Conservation (phyloP, 2,888 invertebrate genomes). For the Plebejus argus region DNA sequence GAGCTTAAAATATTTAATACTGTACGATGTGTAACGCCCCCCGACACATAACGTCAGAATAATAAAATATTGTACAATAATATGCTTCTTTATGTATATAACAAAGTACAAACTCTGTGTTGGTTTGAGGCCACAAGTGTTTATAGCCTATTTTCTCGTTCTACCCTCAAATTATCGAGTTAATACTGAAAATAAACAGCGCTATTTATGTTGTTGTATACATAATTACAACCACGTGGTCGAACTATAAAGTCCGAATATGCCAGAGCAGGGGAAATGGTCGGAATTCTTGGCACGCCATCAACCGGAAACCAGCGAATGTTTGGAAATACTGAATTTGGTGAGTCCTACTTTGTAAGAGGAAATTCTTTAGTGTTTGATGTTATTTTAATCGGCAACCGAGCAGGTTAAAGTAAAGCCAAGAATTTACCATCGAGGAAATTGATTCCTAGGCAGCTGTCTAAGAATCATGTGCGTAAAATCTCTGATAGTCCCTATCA, state of each 20-base stretch:
- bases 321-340: slow-evolving; percentile 36
- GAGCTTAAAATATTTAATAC: too few relatives aligned
- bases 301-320: slow-evolving; percentile 55
- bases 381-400: too few relatives aligned
- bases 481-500: too few relatives aligned
- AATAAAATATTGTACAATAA: too few relatives aligned
- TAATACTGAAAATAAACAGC: slow-evolving; percentile 10
- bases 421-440: too few relatives aligned
- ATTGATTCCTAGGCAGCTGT: too few relatives aligned
- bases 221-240: slow-evolving; percentile 6
- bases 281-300: slow-evolving; percentile 53
- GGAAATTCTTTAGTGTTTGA: neutral
- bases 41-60: too few relatives aligned
- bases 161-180: slow-evolving; percentile 13
- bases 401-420: too few relatives aligned
- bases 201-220: slow-evolving; percentile 29
- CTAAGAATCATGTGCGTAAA: too few relatives aligned
- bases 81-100: too few relatives aligned
- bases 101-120: neutral
- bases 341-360: slow-evolving; percentile 3
- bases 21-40: too few relatives aligned
- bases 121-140: neutral
- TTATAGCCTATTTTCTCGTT: slow-evolving; percentile 6
- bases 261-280: slow-evolving; percentile 49
- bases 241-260: slow-evolving; percentile 26